phyloP scores from a whole-genome alignment of 2,797 vertebrate species.

The Cheirogaleus major region DNA sequence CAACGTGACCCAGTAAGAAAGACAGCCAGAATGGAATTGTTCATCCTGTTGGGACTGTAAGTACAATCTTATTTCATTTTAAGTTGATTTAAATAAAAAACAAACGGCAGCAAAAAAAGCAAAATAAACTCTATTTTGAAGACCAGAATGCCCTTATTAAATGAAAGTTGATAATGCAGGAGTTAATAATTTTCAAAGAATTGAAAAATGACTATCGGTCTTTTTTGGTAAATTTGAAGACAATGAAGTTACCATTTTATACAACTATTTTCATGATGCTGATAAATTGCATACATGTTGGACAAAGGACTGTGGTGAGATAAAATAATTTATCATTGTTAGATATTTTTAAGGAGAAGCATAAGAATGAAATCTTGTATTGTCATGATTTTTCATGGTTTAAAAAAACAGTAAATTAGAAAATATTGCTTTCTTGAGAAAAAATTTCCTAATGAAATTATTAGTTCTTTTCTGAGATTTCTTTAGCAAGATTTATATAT shows the following conservation, averaged over 20 bases:
- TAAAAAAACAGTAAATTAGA: not conserved
- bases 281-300: not conserved
- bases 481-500: not conserved
- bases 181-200: slow-evolving; percentile 35
- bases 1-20: not conserved
- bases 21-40: not conserved
- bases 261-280: not conserved
- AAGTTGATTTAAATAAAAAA: not conserved
- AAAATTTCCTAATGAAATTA: slow-evolving; percentile 42
- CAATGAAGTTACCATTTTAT: not conserved
- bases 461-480: not conserved
- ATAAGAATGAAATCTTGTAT: slow-evolving; percentile 18
- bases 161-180: not conserved
- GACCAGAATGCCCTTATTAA: not conserved
- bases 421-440: slow-evolving; percentile 46
- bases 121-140: not conserved
- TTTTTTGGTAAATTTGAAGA: slow-evolving; percentile 15
- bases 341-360: not conserved
- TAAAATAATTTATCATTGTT: slow-evolving; percentile 3
- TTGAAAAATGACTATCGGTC: not conserved
- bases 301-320: not conserved
- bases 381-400: not conserved
- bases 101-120: not conserved
- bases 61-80: not conserved
- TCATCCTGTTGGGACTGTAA: not conserved